Evolutionary conservation across 2,888 invertebrate genomes (phyloP), one percentile per base, ranked within the genome.

Genomic region (Enchytraeus crypticus): DNA sequence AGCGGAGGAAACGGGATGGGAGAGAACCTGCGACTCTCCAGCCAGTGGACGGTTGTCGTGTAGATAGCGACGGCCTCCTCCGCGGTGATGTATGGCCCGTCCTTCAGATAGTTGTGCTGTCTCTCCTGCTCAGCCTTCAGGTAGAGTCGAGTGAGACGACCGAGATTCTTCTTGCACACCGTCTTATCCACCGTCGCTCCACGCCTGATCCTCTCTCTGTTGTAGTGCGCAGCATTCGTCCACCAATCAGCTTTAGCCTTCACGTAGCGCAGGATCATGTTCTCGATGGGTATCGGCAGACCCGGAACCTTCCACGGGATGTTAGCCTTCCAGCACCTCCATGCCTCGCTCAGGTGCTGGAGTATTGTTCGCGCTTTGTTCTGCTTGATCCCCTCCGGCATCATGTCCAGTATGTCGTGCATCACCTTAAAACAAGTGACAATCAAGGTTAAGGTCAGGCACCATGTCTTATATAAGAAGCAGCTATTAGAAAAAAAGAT

Each of bases 191-290:
- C 98, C 0, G 98, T 99, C 55, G 98, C 98, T n/a, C 98, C 98
- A 71, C 98, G 86, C 2, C 98, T 86, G 69, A 99, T 98, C 72
- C 98, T 85, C 81, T 99, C 98, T 47, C 98, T 85, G 82, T 99
- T 99, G 81, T 99, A 99, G 79, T 99, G 98, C 0, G 98, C 97
- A 0, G 98, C 98, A 80, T 98, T 99, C 0, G 98, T 99, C 98
- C 98, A 99, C 98, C 98, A 99, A 80, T 99, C 98, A 0, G 98
- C 98, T 57, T 99, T 99, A 88, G 98, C 97, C 81, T 98, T 98
- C 14, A 99, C 98, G 80, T 97, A 99, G 38, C 98, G 86, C 62
- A 99, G 84, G 71, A 99, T 98, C 98, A 99, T 99, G 82, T 98
- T 99, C 82, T 99, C 98, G 66, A 99, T 97, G 0, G 98, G 98